Evolutionary conservation across 92 coral and sea anemone genomes (phyloP), one percentile per base, ranked within the genome.

Genomic region (Phenganax stokvisi): DNA sequence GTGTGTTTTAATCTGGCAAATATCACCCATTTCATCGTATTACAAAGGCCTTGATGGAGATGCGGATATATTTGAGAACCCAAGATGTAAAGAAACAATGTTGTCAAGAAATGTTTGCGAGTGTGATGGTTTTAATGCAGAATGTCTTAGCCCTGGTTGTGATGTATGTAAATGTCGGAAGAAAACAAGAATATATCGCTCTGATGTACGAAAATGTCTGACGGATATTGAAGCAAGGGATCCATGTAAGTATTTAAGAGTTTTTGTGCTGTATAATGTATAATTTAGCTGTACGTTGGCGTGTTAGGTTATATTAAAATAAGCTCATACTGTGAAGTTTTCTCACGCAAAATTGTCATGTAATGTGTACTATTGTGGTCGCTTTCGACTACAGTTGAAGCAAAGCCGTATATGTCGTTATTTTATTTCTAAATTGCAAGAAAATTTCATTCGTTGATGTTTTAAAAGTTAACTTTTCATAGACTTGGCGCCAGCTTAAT

Each of bases 151-250:
- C 53, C 47, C 82, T 0, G 57, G 72, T 57, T 78, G 82, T 63
- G 57, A 67, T 13, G 67, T 58, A 6, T 78, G 82, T 47, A 61
- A 78, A n/a, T 78, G 82, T 56, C 44, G 82, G n/a, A 61, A 63
- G 53, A 78, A 44, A 29, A 78, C 82, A 9, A 37, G 82, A 27
- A 78, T 78, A 16, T 78, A 78, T 52, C 82, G 82, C 31, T 78
- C 82, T 16, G 82, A 78, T 78, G 82, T 78, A 12, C 82, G 82
- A 25, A 78, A 78, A 54, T 78, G 82, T 51, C 55, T 78, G 58
- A 61, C 71, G 2, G 82, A 78, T 58, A 25, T 61, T 1, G 82
- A 78, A 78, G 82, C 82, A 47, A 58, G 82, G 16, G 82, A 78
- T 28, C 82, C 82, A 28, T 78, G 82, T 78, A 78, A 78, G 82